Conservation (phyloP, 2,888 invertebrate genomes). For the Papilio elwesi region DNA sequence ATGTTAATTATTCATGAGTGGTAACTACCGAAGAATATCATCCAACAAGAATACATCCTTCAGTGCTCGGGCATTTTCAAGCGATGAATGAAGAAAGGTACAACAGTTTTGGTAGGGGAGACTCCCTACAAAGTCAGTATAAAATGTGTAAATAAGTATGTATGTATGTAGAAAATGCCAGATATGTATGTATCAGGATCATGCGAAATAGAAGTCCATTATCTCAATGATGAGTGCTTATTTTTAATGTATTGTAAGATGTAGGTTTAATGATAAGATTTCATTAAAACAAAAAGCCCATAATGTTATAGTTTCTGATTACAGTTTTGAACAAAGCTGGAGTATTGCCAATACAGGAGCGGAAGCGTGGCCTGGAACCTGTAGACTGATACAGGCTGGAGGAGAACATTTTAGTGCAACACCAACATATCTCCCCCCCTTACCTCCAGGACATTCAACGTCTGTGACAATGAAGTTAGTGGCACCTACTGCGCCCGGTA, state of each 20-base stretch:
- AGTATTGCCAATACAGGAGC: slow-evolving; percentile 93
- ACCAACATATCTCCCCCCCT: slow-evolving; percentile 86
- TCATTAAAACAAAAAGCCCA: slow-evolving; percentile 33
- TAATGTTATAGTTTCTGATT: slow-evolving; percentile 45
- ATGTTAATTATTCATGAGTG: no score
- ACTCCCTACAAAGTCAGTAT: no score
- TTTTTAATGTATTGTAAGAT: neutral
- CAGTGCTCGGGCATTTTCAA: no score
- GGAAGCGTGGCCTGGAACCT: slow-evolving; percentile 94
- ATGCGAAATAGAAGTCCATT: no score
- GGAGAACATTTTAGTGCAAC: slow-evolving; percentile 82
- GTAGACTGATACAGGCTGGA: slow-evolving; percentile 89
- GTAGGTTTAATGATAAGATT: neutral
- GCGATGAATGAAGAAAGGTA: no score
- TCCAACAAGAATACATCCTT: no score
- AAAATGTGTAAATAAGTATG: no score
- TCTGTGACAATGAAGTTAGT: slow-evolving; percentile 91
- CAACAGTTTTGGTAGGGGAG: no score
- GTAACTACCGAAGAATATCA: no score
- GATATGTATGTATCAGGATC: no score
- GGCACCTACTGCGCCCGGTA: slow-evolving; percentile 90
- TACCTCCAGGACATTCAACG: slow-evolving; percentile 90
- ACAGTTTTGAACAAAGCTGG: slow-evolving; percentile 94
- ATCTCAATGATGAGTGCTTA: no score
- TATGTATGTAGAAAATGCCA: no score